A percentile compares a stretch with the other conserved stretches of the same genome.
Conservation (phyloP, 2,797 vertebrate genomes). For the Vespertilio murinus region DNA sequence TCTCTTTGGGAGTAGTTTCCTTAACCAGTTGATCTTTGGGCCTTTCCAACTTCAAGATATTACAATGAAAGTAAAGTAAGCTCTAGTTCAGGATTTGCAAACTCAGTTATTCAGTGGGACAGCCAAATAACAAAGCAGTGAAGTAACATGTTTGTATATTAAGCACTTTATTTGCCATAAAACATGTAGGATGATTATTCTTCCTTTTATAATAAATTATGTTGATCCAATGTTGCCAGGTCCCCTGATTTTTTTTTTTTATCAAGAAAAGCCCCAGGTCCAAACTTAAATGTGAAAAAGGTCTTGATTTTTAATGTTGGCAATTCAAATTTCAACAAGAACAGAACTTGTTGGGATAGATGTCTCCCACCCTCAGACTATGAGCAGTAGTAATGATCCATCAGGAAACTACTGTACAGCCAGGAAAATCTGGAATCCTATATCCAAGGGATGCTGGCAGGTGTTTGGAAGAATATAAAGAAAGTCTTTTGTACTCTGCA, state of each 20-base stretch:
- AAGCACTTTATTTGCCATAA: not conserved
- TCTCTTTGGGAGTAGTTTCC: not conserved
- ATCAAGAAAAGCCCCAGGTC: not conserved
- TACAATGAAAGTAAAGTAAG: not conserved
- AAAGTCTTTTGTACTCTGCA: not conserved
- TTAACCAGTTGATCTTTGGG: not conserved
- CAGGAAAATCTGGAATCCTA: not conserved
- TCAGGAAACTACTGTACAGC: not conserved
- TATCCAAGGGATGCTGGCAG: not conserved
- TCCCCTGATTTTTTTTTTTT: not conserved
- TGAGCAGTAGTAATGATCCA: not conserved
- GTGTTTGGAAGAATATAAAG: not conserved
- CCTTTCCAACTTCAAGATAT: not conserved
- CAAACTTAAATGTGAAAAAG: not conserved
- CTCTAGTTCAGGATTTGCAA: not conserved
- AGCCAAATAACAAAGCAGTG: not conserved
- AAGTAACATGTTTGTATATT: not conserved
- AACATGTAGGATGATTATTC: not conserved
- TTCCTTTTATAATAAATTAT: not conserved
- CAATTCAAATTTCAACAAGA: not conserved
- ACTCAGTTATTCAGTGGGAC: not conserved
- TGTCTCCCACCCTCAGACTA: not conserved
- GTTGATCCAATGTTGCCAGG: not conserved
- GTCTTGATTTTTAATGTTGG: slow-evolving; percentile 21
- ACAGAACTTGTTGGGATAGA: not conserved